These are phyloP conservation scores for Phalacrocorax brasilianus DNA, from an alignment of 2,113 vertebrate species.

Conservation along the genomic window DNA sequence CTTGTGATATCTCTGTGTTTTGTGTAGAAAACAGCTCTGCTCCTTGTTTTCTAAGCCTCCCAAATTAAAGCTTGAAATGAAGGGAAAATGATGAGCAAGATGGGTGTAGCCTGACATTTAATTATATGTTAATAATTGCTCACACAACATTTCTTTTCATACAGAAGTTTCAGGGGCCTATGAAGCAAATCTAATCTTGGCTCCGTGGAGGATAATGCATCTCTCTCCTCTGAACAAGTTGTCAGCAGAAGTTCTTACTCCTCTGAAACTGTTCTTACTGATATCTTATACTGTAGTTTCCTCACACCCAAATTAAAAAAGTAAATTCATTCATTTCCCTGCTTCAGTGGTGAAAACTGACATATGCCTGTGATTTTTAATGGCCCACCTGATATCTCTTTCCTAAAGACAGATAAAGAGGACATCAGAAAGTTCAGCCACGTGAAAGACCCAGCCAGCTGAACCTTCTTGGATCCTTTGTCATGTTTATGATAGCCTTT, in stretches of 20 bases:
- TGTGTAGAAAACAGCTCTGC: not conserved
- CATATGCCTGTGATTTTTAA: not conserved
- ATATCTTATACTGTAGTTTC: not conserved
- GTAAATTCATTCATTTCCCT: not conserved
- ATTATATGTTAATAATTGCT: not conserved
- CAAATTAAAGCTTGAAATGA: not conserved
- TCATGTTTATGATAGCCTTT: not conserved
- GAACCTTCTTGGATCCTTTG: not conserved
- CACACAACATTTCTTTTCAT: not conserved
- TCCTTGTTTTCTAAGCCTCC: not conserved
- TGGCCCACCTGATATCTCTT: not conserved
- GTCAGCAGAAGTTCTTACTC: not conserved
- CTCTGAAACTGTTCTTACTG: not conserved
- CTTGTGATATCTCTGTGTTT: not conserved
- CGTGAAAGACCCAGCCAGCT: not conserved
- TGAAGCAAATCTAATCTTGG: not conserved
- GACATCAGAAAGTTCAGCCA: not conserved
- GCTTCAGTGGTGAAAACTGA: not conserved
- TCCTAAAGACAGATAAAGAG: not conserved
- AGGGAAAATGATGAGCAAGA: rapidly evolving
- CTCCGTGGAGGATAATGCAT: not conserved
- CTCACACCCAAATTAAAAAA: not conserved
- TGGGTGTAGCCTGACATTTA: not conserved
- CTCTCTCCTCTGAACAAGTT: not conserved
- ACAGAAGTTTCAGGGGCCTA: not conserved